These are phyloP conservation scores for Blastomussa wellsi DNA, from an alignment of 92 coral and sea anemone genomes.

Conservation along the genomic window DNA sequence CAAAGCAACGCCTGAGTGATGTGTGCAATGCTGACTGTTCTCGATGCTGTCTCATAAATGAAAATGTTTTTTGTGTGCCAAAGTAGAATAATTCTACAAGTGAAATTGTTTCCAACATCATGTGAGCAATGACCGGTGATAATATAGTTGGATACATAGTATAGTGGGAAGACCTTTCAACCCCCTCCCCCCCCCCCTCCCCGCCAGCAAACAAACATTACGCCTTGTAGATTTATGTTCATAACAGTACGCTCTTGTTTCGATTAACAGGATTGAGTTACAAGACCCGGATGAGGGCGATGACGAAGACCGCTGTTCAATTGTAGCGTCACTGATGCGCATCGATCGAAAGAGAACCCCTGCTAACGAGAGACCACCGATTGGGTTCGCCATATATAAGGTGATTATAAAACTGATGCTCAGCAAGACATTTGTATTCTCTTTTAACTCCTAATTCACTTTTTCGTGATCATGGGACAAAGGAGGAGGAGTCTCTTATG, in stretches of 20 bases:
- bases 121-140: too few species aligned
- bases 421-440: not conserved
- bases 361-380: conserved; percentile 72
- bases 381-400: conserved; percentile 96
- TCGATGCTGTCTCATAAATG: too few species aligned
- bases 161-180: too few species aligned
- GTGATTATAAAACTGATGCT: conserved; percentile 17
- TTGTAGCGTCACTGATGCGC: conserved; percentile 74
- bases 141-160: too few species aligned
- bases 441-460: not conserved
- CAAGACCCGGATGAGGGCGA: conserved; percentile 74
- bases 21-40: too few species aligned
- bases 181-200: too few species aligned
- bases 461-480: not conserved
- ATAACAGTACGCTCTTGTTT: not conserved
- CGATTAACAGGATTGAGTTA: conserved; percentile 48
- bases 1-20: too few species aligned
- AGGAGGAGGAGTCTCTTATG: too few species aligned
- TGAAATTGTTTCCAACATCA: too few species aligned
- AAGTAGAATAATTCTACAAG: too few species aligned
- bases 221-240: not conserved
- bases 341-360: conserved; percentile 69
- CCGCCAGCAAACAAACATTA: too few species aligned
- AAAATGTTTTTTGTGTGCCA: too few species aligned
- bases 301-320: conserved; percentile 63